A percentile compares a stretch with the other conserved stretches of the same genome.
These are phyloP conservation scores for Drosophila anomelani DNA, from an alignment of 2,888 invertebrate species.

Conservation along the genomic window DNA sequence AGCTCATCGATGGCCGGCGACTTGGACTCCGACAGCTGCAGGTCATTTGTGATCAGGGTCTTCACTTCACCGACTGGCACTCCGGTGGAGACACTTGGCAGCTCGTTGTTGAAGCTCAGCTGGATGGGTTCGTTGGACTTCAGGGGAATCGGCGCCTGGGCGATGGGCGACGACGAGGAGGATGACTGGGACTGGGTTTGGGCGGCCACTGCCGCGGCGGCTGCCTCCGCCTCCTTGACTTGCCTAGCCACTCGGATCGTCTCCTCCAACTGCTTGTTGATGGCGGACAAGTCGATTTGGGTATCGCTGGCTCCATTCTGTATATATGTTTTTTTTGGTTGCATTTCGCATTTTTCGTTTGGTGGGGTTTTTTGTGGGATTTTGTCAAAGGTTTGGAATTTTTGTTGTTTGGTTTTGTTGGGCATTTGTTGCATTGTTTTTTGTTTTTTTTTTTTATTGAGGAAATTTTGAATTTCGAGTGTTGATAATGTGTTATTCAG, in stretches of 20 bases:
- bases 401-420: conserved; percentile 24
- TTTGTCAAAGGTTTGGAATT: conserved; percentile 30
- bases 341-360: conserved; percentile 22
- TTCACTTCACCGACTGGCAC: conserved; percentile 76
- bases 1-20: conserved; percentile 89
- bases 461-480: conserved; percentile 64
- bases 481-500: conserved; percentile 56
- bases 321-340: conserved; percentile 2
- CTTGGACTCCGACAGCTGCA: conserved; percentile 87
- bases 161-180: conserved; percentile 50
- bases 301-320: conserved; percentile 83
- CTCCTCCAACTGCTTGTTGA: conserved; percentile 84
- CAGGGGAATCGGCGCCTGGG: conserved; percentile 68
- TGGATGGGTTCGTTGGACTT: conserved; percentile 78
- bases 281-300: conserved; percentile 83
- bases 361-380: conserved; percentile 14
- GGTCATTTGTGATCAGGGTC: conserved; percentile 72
- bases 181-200: conserved; percentile 47
- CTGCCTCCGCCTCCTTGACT: conserved; percentile 83
- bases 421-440: conserved; percentile 48
- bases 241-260: conserved; percentile 85
- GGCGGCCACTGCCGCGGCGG: conserved; percentile 64
- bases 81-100: conserved; percentile 55
- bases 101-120: conserved; percentile 82
- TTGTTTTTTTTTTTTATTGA: conserved; percentile 26